A percentile compares a stretch with the other conserved stretches of the same genome.
Conservation (phyloP, 2,888 invertebrate genomes). For the Pollenia griseotomentosa region DNA sequence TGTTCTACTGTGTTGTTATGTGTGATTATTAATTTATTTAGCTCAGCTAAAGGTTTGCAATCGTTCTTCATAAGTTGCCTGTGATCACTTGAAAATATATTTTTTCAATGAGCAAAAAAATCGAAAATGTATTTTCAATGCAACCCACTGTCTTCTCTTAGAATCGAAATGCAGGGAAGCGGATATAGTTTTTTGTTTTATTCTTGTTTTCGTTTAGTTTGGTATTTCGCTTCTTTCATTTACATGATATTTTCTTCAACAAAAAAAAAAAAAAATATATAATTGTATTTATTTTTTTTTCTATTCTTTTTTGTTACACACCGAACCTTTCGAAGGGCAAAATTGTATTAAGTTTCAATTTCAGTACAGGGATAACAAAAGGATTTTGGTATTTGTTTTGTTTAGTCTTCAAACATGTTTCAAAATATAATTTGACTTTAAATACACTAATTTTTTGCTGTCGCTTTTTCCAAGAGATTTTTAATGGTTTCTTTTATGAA, state of each 20-base stretch:
- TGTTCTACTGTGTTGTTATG: too few relatives aligned
- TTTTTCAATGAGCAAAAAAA: too few relatives aligned
- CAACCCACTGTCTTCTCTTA: neutral
- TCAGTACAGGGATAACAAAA: constrained; percentile 12
- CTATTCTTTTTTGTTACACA: neutral
- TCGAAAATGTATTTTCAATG: neutral
- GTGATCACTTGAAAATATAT: too few relatives aligned
- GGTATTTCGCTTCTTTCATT: constrained; percentile 25
- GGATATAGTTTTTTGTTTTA: constrained; percentile 20
- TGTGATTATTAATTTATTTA: too few relatives aligned
- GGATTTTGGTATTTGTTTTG: neutral
- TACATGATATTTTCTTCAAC: constrained; percentile 17
- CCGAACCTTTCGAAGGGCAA: constrained; percentile 23
- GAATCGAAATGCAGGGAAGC: constrained; percentile 19
- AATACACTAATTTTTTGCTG: neutral
- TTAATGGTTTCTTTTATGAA: neutral
- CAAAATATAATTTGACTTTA: constrained; percentile 34
- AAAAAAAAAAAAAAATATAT: neutral
- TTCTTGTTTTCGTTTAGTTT: constrained; percentile 30
- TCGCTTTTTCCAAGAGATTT: neutral
- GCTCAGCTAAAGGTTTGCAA: too few relatives aligned
- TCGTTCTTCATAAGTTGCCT: too few relatives aligned
- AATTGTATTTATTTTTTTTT: neutral
- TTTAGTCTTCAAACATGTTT: neutral
- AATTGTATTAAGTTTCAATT: constrained; percentile 20